These are phyloP conservation scores for Pelusios castaneus DNA, from an alignment of 2,113 vertebrate genomes.

Conservation along the genomic window DNA sequence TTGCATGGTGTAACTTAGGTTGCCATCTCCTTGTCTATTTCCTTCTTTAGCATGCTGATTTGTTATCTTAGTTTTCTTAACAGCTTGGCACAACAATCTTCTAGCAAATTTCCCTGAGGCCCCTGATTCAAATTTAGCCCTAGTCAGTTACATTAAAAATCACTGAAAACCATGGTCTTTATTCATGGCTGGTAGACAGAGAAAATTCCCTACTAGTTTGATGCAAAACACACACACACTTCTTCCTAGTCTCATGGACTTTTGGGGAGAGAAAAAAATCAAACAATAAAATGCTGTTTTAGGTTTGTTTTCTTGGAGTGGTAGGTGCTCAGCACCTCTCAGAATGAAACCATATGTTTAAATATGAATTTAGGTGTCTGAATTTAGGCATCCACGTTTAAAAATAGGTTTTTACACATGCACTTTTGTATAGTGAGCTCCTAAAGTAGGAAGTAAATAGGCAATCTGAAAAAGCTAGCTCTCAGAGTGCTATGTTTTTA, in stretches of 20 bases:
- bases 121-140: not conserved
- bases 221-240: not conserved
- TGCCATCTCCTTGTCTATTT: not conserved
- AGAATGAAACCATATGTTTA: not conserved
- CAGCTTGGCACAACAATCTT: not conserved
- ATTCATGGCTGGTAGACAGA: not conserved
- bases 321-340: not conserved
- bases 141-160: not conserved
- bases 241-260: not conserved
- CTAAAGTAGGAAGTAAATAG: not conserved
- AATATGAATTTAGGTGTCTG: not conserved
- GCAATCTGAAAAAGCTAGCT: not conserved
- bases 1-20: not conserved
- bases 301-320: not conserved
- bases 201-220: not conserved
- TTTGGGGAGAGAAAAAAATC: not conserved
- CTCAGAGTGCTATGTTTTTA: not conserved
- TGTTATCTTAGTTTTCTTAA: not conserved
- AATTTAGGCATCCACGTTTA: not conserved
- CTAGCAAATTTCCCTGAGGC: not conserved
- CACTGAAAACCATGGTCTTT: not conserved
- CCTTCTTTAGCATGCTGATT: not conserved
- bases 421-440: not conserved
- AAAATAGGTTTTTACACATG: not conserved
- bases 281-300: not conserved